Evolutionary conservation across 2,797 vertebrate genomes (phyloP), one percentile per base, ranked within the genome.

Genomic region (Geotrypetes seraphini): DNA sequence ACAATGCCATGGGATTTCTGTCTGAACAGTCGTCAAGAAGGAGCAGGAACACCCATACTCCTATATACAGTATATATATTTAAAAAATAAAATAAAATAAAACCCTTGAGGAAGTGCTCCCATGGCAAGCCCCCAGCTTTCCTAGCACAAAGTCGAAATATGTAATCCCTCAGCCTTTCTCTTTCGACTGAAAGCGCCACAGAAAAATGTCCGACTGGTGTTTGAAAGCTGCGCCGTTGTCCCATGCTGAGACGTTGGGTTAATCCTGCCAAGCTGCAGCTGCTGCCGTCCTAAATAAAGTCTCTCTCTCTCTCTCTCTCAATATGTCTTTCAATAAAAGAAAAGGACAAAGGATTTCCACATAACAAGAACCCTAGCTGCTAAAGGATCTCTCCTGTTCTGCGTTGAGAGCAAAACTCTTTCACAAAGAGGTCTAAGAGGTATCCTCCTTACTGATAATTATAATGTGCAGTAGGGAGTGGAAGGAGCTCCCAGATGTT

Each of bases 1-100:
- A 36, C 38, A 47, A 53, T 18, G 17, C 20, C 10, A 3, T 15
- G 32, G 56, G 40, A 26, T 58, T 39, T 55, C 47, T 55, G 24
- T 12, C 29, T 1, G 7, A 28, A 5, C 35, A 4, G 12, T 0
- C 6, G 18, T 1, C 41, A 13, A 2, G 37, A 12, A 1, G 11
- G 34, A 29, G 4, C 38, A 50, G 48, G 47, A 36, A 22, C 31
- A 28, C 22, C 43, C 36, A 19, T 39, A 8, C 6, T 36, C 10
- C 12, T n/a, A n/a, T n/a, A n/a, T n/a, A n/a, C n/a, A n/a, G n/a
- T n/a, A n/a, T n/a, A n/a, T n/a, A n/a, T n/a, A n/a, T n/a, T n/a
- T n/a, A n/a, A n/a, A n/a, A 22, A 12, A 12, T 2, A 7, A 28
- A 31, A n/a, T n/a, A n/a, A n/a, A n/a, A n/a, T n/a, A 39, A 30